phyloP scores from a whole-genome alignment of 1,140 invertebrate genomes.

The Ceratina calcarata region DNA sequence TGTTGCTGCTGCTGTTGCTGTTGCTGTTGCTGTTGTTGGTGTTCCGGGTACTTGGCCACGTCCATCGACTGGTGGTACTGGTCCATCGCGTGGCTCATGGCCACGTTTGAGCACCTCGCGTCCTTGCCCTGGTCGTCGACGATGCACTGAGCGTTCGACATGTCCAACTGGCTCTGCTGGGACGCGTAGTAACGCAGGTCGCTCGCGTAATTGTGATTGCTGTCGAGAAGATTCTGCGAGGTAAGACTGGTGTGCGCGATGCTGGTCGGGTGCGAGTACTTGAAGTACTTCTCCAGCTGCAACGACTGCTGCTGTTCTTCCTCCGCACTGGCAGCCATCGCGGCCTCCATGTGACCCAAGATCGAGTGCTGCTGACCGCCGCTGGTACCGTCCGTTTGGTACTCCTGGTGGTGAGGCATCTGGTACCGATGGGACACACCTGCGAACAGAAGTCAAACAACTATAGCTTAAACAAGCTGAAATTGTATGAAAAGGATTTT shows the following conservation, averaged over 20 bases:
- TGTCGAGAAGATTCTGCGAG: constrained; percentile 76
- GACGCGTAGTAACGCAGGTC: constrained; percentile 75
- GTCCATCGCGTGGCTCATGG: constrained; percentile 70
- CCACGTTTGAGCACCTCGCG: constrained; percentile 68
- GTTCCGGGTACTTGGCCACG: constrained; percentile 76
- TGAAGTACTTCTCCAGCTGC: constrained; percentile 80
- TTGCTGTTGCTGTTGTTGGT: constrained; percentile 73
- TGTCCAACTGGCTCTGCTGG: constrained; percentile 74
- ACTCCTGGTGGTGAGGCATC: constrained; percentile 77
- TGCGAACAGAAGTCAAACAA: constrained; percentile 18
- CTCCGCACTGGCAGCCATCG: constrained; percentile 66
- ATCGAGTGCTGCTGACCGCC: constrained; percentile 65
- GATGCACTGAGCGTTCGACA: constrained; percentile 75
- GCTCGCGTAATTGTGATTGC: constrained; percentile 81
- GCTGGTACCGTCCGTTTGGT: constrained; percentile 65
- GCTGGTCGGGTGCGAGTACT: constrained; percentile 76
- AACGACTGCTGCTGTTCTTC: constrained; percentile 76
- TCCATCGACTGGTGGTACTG: constrained; percentile 76
- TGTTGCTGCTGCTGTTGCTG: constrained; percentile 71
- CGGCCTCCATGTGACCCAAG: constrained; percentile 70
- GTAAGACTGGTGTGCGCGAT: constrained; percentile 71
- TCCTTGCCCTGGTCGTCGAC: constrained; percentile 75
- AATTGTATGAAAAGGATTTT: too few species aligned
- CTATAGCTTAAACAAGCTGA: too few species aligned
- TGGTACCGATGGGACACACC: constrained; percentile 76